phyloP scores from a whole-genome alignment of 2,888 invertebrate genomes.

The Chrysomela aeneicollis region DNA sequence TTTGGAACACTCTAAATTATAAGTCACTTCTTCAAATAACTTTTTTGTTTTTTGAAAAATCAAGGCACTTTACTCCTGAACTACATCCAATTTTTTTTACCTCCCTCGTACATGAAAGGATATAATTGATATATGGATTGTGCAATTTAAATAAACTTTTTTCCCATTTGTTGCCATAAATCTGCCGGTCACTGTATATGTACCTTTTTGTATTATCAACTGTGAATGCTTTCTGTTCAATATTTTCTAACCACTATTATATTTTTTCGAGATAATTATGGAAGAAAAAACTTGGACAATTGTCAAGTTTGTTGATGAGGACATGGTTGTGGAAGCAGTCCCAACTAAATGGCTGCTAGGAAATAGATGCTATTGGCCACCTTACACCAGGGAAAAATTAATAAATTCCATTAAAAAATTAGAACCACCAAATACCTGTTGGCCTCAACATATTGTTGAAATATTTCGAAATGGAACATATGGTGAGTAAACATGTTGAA shows the following conservation, averaged over 20 bases:
- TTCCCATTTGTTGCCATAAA: no score
- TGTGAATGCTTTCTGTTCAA: background rate
- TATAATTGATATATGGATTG: no score
- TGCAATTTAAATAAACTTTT: no score
- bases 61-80: no score
- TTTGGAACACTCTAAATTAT: no score
- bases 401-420: constrained; percentile 9
- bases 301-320: constrained; percentile 11
- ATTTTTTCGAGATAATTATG: background rate
- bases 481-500: constrained; percentile 12
- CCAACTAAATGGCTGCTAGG: constrained; percentile 19
- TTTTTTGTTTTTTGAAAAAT: no score
- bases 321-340: constrained; percentile 4
- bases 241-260: background rate
- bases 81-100: no score
- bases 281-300: constrained; percentile 14
- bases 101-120: no score
- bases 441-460: constrained; percentile 17
- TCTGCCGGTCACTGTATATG: no score
- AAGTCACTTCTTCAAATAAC: no score
- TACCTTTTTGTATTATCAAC: background rate
- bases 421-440: constrained; percentile 16
- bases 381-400: constrained; percentile 12
- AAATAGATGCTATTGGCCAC: constrained; percentile 19
- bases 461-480: constrained; percentile 20